Evolutionary conservation across 1,140 invertebrate species (phyloP), one percentile per base, ranked within the genome.

Genomic region (Theocolax elegans): DNA sequence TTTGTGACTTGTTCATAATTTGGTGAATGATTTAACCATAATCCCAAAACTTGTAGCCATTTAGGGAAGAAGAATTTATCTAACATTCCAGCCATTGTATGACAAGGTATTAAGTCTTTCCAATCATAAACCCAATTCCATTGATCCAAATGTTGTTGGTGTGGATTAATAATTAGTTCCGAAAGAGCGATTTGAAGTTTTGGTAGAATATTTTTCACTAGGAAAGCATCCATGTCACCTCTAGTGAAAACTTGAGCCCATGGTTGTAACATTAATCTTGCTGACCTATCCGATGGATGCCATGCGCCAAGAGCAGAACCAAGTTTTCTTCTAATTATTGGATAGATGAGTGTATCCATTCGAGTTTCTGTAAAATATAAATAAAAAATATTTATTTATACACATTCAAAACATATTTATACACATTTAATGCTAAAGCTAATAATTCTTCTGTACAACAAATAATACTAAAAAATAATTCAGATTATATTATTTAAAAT

Each of bases 251-350:
- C 96, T 54, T 88, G 81, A n/a, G 90, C 85, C 98, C 98, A 99
- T 1, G 97, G 97, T 71, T 92, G 88, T 1, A 99, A 87, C 86
- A 99, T 95, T n/a, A 94, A 87, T 74, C 93, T 90, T 0, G 97
- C 97, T 2, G 97, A 98, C 53, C 90, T 88, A 85, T 99, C 96
- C 0, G 92, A 94, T 4, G 97, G 95, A 85, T 95, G 92, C 98
- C 98, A 99, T 31, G 91, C 92, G 0, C 89, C 89, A 35, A 99
- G 86, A 15, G 97, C 97, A 38, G 89, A 89, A 31, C 94, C 92
- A 9, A 99, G 86, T 81, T 99, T 99, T 21, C 96, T 92, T 54
- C 97, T 89, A 68, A 99, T 95, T 25, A 92, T 91, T n/a, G 95
- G 94, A 87, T 97, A 99, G 8, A 98, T 91, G 9, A 89, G 87